Base-by-base conservation (phyloP, 1,140 invertebrate genomes). In the Ceratina japonica region DNA sequence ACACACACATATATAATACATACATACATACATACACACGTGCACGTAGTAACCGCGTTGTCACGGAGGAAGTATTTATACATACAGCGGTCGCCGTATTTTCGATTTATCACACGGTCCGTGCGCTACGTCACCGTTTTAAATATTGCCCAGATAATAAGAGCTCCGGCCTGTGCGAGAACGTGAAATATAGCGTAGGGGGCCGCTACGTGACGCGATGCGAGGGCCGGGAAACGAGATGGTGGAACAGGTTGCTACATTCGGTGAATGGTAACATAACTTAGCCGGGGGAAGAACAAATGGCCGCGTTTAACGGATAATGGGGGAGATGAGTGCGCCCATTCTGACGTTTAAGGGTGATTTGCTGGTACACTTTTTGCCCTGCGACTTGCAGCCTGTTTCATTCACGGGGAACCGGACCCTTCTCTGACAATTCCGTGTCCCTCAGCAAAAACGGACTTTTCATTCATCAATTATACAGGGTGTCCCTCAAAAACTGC, bases 61-160 rank as follows among this genome's bases (percentile, higher is more conserved):
- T 76, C 65, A n/a, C 54, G n/a, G 3, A 16, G 15, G 18, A 24
- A 37, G 58, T 37, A 58, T 49, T 20, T 77, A 72, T 77, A 70
- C 71, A 63, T 71, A 71, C 51, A 56, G 31, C 27, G 31, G 3
- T 1, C 22, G 2, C 44, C 18, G 59, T 72, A 56, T 56, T 52
- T 52, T 27, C 69, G 49, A 78, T 78, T 72, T 78, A 56, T 78
- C 49, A 62, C 62, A 18, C 16, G n/a, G 4, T 52, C 0, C 3
- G 49, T 16, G 52, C 37, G n/a, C 24, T 44, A 44, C 37, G 49
- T 72, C 75, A 31, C 59, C 13, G 58, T 12, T 78, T 78, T 64
- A 64, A 78, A 72, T 72, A 78, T 64, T 22, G 51, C 58, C n/a
- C 22, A 22, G 58, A 52, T 62, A 51, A 61, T 15, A 8, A 58